These are phyloP conservation scores for Sinopyrophorus schimmeli DNA, from an alignment of 2,888 invertebrate genomes.

Conservation along the genomic window DNA sequence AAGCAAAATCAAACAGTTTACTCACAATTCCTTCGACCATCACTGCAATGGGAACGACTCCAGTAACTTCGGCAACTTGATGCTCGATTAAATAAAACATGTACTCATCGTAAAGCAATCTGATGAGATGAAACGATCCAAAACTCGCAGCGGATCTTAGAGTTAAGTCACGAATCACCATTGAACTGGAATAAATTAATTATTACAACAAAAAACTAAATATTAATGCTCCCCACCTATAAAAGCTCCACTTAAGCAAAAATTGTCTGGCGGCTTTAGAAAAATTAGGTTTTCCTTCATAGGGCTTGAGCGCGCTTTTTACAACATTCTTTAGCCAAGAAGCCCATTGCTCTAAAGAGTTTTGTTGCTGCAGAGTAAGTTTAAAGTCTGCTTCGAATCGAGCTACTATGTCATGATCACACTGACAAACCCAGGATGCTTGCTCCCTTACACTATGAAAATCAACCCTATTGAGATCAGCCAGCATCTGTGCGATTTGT, in stretches of 20 bases:
- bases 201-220: neutral
- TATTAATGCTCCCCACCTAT: conserved; percentile 64
- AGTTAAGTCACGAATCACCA: conserved; percentile 97
- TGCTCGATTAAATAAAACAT: conserved; percentile 99
- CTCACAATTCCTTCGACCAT: conserved; percentile 72
- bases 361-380: conserved; percentile 88
- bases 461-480: conserved; percentile 96
- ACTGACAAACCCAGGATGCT: conserved; percentile 98
- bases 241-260: conserved; percentile 98
- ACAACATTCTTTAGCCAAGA: conserved; percentile 96
- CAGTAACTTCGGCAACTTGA: conserved; percentile 88
- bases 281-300: conserved; percentile 81
- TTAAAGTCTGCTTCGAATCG: conserved; percentile 92
- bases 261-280: conserved; percentile 88
- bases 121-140: conserved; percentile 97
- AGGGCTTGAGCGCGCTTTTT: conserved; percentile 83
- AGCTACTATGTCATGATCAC: conserved; percentile 75
- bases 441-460: conserved; percentile 93
- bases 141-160: conserved; percentile 96
- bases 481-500: conserved; percentile 95
- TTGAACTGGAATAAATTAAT: conserved; percentile 73
- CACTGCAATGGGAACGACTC: conserved; percentile 92
- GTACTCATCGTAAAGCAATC: conserved; percentile 97
- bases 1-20: conserved; percentile 27
- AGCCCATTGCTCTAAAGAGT: conserved; percentile 96